phyloP scores from a whole-genome alignment of 1,140 invertebrate species.

The Zaprionus lachaisei region DNA sequence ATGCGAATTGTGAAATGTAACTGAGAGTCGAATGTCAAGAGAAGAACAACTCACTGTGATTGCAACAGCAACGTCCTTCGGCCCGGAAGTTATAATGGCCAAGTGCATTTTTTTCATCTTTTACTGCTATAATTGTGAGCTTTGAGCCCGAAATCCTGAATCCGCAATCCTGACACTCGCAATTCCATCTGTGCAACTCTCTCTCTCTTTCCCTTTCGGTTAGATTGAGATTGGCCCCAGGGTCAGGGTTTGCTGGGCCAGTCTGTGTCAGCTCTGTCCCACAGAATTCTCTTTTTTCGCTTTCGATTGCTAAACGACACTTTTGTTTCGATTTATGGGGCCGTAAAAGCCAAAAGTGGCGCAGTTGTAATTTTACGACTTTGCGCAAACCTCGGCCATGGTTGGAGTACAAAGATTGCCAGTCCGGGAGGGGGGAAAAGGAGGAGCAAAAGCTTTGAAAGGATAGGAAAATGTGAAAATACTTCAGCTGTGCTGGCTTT shows the following conservation, averaged over 20 bases:
- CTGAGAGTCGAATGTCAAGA: neutral
- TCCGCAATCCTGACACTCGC: slow-evolving; percentile 31
- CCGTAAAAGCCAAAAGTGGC: slow-evolving; percentile 66
- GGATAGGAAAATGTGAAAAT: neutral
- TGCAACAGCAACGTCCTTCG: slow-evolving; percentile 21
- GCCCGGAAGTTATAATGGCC: slow-evolving; percentile 29
- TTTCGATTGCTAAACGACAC: slow-evolving; percentile 68
- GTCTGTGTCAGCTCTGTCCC: neutral
- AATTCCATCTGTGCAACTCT: slow-evolving; percentile 17
- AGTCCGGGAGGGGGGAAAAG: neutral
- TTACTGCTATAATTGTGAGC: slow-evolving; percentile 36
- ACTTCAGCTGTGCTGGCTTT: neutral
- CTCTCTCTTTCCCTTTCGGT: neutral
- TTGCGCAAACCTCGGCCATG: slow-evolving; percentile 35
- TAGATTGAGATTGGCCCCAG: slow-evolving; percentile 26
- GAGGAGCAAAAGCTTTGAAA: neutral
- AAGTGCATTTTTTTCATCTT: slow-evolving; percentile 30
- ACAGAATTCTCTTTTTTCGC: slow-evolving; percentile 22
- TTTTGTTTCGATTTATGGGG: slow-evolving; percentile 69
- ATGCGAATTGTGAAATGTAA: slow-evolving; percentile 40
- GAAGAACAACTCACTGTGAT: slow-evolving; percentile 22
- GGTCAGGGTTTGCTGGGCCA: slow-evolving; percentile 5
- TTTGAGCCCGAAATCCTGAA: slow-evolving; percentile 32
- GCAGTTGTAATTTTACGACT: slow-evolving; percentile 67
- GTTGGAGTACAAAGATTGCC: neutral